Evolutionary conservation across 92 coral and sea anemone species (phyloP).

Genomic region (Micromussa lordhowensis): DNA sequence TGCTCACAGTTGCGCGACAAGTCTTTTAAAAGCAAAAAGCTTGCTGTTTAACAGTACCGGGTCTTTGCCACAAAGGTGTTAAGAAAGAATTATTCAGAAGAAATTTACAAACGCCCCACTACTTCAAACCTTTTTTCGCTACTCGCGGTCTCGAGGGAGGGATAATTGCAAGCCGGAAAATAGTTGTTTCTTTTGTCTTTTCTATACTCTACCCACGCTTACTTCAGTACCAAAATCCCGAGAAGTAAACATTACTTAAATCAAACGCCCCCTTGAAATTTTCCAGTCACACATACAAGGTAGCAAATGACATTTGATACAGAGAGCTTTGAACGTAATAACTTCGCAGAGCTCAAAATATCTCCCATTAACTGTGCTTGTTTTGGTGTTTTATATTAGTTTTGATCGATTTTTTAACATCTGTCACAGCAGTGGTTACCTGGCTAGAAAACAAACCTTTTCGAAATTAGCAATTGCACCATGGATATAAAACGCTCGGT

Average conservation of each 20-base stretch:
- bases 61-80: neutral
- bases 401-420: neutral
- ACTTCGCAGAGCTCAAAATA: neutral
- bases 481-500: neutral
- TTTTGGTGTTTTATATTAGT: neutral
- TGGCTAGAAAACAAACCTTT: neutral
- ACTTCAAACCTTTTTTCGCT: neutral
- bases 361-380: neutral
- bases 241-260: neutral
- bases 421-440: neutral
- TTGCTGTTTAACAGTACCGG: neutral
- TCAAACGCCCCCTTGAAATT: neutral
- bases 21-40: neutral
- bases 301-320: neutral
- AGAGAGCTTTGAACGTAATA: neutral
- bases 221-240: neutral
- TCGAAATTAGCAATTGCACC: neutral
- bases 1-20: neutral
- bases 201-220: neutral
- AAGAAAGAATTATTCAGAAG: neutral
- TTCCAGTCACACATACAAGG: neutral
- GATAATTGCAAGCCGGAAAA: neutral
- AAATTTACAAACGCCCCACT: neutral
- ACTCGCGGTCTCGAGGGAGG: constrained; percentile 19
- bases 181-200: neutral